Conservation (phyloP, 2,888 invertebrate genomes). For the Osmoderma eremita region DNA sequence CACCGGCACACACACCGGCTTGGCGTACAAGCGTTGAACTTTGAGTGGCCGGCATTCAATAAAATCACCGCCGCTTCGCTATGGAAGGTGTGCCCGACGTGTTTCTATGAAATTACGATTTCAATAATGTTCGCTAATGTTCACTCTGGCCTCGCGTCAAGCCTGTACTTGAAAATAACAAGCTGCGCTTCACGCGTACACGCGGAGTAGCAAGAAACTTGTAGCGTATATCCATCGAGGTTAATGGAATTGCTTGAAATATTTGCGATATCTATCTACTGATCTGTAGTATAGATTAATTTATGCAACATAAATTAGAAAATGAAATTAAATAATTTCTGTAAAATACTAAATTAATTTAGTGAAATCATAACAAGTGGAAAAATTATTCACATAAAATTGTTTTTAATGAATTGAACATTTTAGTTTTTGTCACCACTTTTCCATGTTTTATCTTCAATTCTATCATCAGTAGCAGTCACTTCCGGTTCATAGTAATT, state of each 20-base stretch:
- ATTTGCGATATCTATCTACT: not conserved
- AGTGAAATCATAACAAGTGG: no score
- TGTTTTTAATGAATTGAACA: no score
- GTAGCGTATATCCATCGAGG: not conserved
- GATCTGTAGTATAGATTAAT: not conserved
- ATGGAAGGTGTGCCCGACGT: not conserved
- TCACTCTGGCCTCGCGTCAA: not conserved
- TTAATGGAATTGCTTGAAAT: constrained; percentile 8
- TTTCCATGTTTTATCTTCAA: not conserved
- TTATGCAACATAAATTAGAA: not conserved
- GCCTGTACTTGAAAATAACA: constrained; percentile 3
- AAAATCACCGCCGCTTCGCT: not conserved
- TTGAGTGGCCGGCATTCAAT: no score
- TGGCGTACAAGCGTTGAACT: no score
- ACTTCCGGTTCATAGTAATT: constrained; percentile 34
- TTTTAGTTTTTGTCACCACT: no score
- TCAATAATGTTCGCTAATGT: constrained; percentile 25
- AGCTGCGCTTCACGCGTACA: not conserved
- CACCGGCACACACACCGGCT: no score
- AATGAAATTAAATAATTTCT: not conserved
- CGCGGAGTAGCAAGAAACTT: no score
- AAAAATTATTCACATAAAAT: no score
- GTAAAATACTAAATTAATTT: no score
- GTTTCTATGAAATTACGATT: constrained; percentile 17
- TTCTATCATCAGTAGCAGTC: not conserved